A percentile compares a stretch with the other conserved stretches of the same genome.
Conservation (phyloP, 2,113 vertebrate species). For the Orthochromis indermauri region DNA sequence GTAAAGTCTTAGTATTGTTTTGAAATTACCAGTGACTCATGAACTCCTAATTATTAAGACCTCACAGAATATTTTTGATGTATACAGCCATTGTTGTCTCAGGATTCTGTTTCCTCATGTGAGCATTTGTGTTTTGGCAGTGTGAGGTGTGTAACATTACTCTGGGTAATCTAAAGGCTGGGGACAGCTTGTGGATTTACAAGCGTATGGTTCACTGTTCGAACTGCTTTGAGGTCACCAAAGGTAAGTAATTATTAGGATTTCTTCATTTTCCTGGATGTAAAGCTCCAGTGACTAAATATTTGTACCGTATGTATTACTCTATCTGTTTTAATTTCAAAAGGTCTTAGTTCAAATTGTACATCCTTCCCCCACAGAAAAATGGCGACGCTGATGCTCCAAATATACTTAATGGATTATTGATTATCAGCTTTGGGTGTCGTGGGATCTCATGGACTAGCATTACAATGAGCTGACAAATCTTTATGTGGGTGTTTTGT, state of each 20-base stretch:
- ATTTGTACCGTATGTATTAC: not conserved
- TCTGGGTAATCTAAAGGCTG: slow-evolving; percentile 85
- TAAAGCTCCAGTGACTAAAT: not conserved
- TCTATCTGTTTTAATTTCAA: not conserved
- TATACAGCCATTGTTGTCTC: not conserved
- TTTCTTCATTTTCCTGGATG: not conserved
- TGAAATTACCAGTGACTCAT: not conserved
- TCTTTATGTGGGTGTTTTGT: not conserved
- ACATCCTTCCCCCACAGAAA: slow-evolving; percentile 35
- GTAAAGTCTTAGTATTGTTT: not conserved
- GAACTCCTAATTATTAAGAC: not conserved
- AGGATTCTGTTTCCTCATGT: not conserved
- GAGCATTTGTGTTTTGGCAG: slow-evolving; percentile 54
- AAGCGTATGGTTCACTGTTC: slow-evolving; percentile 85
- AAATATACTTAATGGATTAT: not conserved
- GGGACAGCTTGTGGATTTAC: slow-evolving; percentile 94
- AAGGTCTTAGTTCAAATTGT: not conserved
- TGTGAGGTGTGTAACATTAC: slow-evolving; percentile 83
- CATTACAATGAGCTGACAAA: not conserved
- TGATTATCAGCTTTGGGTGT: slow-evolving; percentile 1
- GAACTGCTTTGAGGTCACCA: slow-evolving; percentile 82
- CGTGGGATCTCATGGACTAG: not conserved
- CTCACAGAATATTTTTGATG: not conserved
- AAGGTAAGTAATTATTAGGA: slow-evolving; percentile 71
- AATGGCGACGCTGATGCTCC: slow-evolving; percentile 61